phyloP scores from a whole-genome alignment of 2,797 vertebrate species.

The Enteromius unitaeniatus region DNA sequence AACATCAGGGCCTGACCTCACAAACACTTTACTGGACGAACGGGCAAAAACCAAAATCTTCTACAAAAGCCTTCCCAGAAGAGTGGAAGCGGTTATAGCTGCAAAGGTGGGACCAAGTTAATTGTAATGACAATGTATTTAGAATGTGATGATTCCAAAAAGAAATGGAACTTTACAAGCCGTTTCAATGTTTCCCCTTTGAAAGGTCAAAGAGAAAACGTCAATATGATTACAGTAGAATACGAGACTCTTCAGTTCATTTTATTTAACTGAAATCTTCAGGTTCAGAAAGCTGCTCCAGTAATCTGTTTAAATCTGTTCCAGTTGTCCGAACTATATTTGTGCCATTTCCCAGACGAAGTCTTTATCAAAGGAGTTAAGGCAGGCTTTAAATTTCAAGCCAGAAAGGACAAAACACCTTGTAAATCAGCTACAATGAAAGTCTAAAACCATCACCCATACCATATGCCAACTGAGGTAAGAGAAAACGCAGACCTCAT shows the following conservation, averaged over 20 bases:
- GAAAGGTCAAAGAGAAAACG: constrained; percentile 18
- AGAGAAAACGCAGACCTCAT: constrained; percentile 32
- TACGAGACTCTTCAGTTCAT: constrained; percentile 1
- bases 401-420: constrained; percentile 7
- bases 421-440: constrained; percentile 31
- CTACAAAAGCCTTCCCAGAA: neutral
- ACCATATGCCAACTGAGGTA: constrained; percentile 13
- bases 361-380: neutral
- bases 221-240: neutral
- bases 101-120: neutral
- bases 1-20: neutral
- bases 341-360: neutral
- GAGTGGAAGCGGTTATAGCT: neutral
- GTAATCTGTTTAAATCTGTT: constrained; percentile 12
- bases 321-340: constrained; percentile 5
- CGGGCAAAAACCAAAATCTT: neutral
- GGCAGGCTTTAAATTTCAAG: neutral
- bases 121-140: neutral
- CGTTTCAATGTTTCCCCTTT: constrained; percentile 13
- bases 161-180: neutral
- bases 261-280: constrained; percentile 9
- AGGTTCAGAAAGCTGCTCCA: neutral
- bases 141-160: neutral
- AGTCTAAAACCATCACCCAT: constrained; percentile 28
- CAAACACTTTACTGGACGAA: neutral